phyloP scores from a whole-genome alignment of 2,888 invertebrate species.

The Chesias legatella region DNA sequence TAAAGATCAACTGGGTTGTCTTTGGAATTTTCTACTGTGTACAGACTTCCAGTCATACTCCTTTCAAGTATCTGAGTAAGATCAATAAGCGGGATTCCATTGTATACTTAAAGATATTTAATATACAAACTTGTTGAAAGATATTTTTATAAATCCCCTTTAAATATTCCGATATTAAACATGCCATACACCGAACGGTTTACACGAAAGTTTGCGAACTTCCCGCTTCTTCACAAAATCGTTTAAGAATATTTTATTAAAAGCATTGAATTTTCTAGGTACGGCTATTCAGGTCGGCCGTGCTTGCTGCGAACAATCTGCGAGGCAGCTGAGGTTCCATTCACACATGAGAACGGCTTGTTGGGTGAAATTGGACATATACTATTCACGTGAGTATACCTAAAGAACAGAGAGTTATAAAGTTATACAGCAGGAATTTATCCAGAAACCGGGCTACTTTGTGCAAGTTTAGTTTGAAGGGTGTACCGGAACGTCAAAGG shows the following conservation, averaged over 20 bases:
- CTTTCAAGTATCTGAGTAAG: too few species aligned
- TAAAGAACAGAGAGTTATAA: conserved; percentile 36
- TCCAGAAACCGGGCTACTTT: too few species aligned
- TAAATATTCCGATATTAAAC: conserved; percentile 11
- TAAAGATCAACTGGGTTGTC: too few species aligned
- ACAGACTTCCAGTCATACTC: too few species aligned
- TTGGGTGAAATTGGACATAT: conserved; percentile 88
- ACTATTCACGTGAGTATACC: conserved; percentile 85
- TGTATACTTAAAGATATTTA: conserved; percentile 2
- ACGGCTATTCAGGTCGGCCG: conserved; percentile 83
- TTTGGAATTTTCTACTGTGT: too few species aligned
- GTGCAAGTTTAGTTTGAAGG: too few species aligned
- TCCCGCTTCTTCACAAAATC: conserved; percentile 33
- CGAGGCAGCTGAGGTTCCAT: conserved; percentile 85
- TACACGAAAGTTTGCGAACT: conserved; percentile 19
- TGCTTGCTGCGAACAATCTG: conserved; percentile 89
- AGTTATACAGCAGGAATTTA: too few species aligned
- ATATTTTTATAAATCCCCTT: conserved; percentile 9
- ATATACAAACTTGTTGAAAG: conserved; percentile 1
- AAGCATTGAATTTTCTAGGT: conserved; percentile 64
- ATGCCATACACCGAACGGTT: conserved; percentile 4
- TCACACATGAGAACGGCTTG: conserved; percentile 85
- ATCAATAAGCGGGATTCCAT: too few species aligned
- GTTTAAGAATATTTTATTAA: conserved; percentile 43
- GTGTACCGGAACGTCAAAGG: too few species aligned